These are phyloP conservation scores for Leptobrachium ailaonicum DNA, from an alignment of 2,113 vertebrate genomes.

Conservation along the genomic window DNA sequence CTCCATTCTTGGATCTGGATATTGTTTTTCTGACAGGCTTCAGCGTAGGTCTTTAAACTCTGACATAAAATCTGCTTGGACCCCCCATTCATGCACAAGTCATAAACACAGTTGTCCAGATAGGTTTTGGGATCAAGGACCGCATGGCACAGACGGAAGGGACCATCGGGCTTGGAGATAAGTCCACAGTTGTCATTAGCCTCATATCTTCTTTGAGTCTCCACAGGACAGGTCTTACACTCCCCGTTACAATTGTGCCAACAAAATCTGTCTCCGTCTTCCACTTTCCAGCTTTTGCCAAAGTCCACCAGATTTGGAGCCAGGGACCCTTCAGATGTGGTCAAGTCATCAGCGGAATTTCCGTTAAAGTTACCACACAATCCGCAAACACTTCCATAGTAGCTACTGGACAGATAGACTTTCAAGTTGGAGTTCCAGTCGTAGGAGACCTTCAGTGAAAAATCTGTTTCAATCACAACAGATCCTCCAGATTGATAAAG, in stretches of 20 bases:
- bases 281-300: constrained; percentile 60
- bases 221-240: constrained; percentile 55
- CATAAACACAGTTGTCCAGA: constrained; percentile 59
- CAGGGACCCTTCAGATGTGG: constrained; percentile 47
- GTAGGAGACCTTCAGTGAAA: constrained; percentile 66
- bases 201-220: constrained; percentile 37
- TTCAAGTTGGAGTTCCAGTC: constrained; percentile 67
- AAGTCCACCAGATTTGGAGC: constrained; percentile 48
- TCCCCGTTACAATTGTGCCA: constrained; percentile 57
- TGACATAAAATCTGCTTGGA: constrained; percentile 62
- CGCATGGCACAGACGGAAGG: constrained; percentile 52
- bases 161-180: constrained; percentile 54
- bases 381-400: constrained; percentile 36
- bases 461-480: constrained; percentile 58
- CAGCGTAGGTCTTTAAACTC: constrained; percentile 62
- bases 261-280: constrained; percentile 53
- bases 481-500: constrained; percentile 65
- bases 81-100: constrained; percentile 60
- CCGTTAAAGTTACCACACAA: constrained; percentile 55
- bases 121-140: constrained; percentile 52
- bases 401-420: constrained; percentile 55
- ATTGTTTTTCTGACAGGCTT: constrained; percentile 62
- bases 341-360: constrained; percentile 53
- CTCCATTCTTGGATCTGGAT: constrained; percentile 65
- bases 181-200: constrained; percentile 61